Conservation (phyloP, 2,888 invertebrate genomes). For the Tenthredo scrophulariae region DNA sequence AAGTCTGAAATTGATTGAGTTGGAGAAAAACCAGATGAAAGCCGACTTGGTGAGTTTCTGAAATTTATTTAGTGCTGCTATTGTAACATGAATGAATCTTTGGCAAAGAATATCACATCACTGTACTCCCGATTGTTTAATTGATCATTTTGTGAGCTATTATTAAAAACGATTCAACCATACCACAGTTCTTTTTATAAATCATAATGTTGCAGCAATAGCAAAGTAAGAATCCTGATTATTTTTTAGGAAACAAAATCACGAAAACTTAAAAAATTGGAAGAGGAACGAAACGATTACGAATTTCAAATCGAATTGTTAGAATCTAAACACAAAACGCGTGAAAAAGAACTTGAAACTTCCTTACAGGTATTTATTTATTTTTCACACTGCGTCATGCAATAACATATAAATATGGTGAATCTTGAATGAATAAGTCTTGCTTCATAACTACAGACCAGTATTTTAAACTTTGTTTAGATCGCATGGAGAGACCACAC, state of each 20-base stretch:
- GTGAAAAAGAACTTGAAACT: slow-evolving; percentile 79
- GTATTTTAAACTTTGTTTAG: slow-evolving; percentile 33
- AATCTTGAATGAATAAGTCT: slow-evolving; percentile 15
- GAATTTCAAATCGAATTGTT: slow-evolving; percentile 81
- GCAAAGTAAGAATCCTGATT: slow-evolving; percentile 10
- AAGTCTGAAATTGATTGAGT: slow-evolving; percentile 56
- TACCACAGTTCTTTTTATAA: neutral
- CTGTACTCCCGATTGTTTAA: no score
- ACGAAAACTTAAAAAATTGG: slow-evolving; percentile 71
- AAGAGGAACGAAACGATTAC: slow-evolving; percentile 72
- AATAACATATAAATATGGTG: neutral
- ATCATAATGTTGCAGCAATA: neutral
- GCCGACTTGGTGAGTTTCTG: slow-evolving; percentile 54
- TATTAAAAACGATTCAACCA: neutral
- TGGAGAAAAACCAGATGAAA: slow-evolving; percentile 58
- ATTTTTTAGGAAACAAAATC: slow-evolving; percentile 57
- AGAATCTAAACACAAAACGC: slow-evolving; percentile 79
- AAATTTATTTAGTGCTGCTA: neutral
- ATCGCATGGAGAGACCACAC: slow-evolving; percentile 37
- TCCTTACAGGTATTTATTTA: slow-evolving; percentile 55
- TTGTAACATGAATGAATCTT: neutral
- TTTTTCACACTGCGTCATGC: neutral
- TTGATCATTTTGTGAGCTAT: neutral
- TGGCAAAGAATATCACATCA: no score
- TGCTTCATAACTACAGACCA: neutral